Evolutionary conservation across 2,888 invertebrate genomes (phyloP), one percentile per base, ranked within the genome.

Genomic region (Prenolepis imparis): DNA sequence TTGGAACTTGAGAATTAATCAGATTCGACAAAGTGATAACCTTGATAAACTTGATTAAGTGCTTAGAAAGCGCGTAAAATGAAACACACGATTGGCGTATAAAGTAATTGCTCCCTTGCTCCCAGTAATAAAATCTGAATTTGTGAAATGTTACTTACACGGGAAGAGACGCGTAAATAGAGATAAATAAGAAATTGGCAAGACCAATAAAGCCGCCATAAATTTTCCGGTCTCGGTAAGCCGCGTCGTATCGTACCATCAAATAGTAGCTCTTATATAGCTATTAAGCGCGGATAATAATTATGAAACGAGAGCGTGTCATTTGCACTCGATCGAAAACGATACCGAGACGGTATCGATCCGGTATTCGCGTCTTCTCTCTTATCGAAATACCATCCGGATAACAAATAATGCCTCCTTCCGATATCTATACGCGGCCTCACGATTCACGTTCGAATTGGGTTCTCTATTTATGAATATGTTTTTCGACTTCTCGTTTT

Each of bases 131-230:
- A 75, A 52, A 24, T 12, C 36, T 12, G 52, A 24, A 32, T 57
- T 41, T 57, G 21, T 24, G 73, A 72, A 72, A 48, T 44, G 44
- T 72, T 36, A 59, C 24, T 24, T 18, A 36, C 6, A 8, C 41
- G n/a, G 12, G 52, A 6, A 11, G 57, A 55, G 12, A 59, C 24
- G 44, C 21, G 32, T 24, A 78, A 78, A 70, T 68, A 28, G 55
- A 59, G 70, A 48, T 80, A 72, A 80, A 80, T 80, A 59, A 80
- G 73, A 78, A 59, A 70, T 78, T 57, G 78, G 70, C 21, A 18
- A 28, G 15, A 55, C 15, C 11, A 52, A 52, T 39, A 32, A 28
- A 39, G 28, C 41, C 32, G 18, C 28, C n/a, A 12, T 72, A 59
- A 59, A 72, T 72, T 59, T 59, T 0, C 5, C 55, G 3, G 3